phyloP scores from a whole-genome alignment of 23 tunicate genomes.

The Corella eumyota region DNA sequence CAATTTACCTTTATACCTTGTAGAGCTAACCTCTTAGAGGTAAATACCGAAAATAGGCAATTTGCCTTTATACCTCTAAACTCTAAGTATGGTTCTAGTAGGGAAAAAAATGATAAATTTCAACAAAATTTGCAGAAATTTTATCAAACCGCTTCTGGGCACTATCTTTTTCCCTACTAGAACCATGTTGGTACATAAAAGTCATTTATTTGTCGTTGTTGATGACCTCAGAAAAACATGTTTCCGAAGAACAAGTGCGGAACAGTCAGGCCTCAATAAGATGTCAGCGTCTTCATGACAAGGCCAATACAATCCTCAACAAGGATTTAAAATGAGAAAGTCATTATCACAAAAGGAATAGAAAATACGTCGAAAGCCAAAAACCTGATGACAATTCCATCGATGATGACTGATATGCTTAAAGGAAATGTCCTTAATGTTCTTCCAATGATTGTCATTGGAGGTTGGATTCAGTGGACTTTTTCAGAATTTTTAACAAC shows the following conservation, averaged over 20 bases:
- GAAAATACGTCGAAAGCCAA: slow-evolving; percentile 56
- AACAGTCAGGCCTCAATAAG: slow-evolving; percentile 68
- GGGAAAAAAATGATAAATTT: no score
- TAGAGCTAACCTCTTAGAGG: no score
- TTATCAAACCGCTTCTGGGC: no score
- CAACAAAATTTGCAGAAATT: no score
- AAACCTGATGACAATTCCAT: slow-evolving; percentile 93
- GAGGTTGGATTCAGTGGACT: slow-evolving; percentile 98
- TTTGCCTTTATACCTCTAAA: no score
- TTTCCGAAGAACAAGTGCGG: slow-evolving; percentile 55
- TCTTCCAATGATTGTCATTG: slow-evolving; percentile 97
- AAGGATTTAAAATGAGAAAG: slow-evolving; percentile 55
- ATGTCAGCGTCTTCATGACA: slow-evolving; percentile 57
- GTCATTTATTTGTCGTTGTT: slow-evolving; percentile 65
- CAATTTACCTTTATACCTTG: no score
- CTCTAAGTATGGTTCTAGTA: no score
- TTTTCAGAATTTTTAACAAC: slow-evolving; percentile 78
- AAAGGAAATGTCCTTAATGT: slow-evolving; percentile 94
- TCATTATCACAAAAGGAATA: slow-evolving; percentile 81
- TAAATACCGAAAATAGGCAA: no score
- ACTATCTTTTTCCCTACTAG: no score
- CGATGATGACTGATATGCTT: slow-evolving; percentile 91
- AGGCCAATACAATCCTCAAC: slow-evolving; percentile 78
- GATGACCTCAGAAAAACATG: slow-evolving; percentile 68
- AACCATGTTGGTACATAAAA: no score